Conservation (phyloP, 2,113 vertebrate species). For the Macaca nemestrina region DNA sequence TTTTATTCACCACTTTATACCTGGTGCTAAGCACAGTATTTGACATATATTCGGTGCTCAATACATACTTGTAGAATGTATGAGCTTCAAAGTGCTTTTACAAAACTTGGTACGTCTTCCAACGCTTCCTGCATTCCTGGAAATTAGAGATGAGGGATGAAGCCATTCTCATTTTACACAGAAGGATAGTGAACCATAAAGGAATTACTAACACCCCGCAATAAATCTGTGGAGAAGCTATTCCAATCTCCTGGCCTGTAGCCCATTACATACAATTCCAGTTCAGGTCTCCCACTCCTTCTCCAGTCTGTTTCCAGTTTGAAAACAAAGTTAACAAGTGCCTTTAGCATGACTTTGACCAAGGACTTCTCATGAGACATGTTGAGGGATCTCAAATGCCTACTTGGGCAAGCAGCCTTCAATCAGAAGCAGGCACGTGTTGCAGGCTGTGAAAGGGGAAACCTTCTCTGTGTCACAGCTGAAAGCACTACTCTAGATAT, state of each 20-base stretch:
- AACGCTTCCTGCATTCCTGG: background rate
- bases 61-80: background rate
- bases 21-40: background rate
- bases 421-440: slow-evolving; percentile 66
- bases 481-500: slow-evolving; percentile 82
- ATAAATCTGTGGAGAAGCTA: background rate
- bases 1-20: background rate
- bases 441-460: slow-evolving; percentile 74
- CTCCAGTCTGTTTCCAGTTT: slow-evolving; percentile 39
- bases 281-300: background rate
- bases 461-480: slow-evolving; percentile 82
- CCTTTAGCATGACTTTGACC: slow-evolving; percentile 73
- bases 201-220: background rate
- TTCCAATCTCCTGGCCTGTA: background rate
- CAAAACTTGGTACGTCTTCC: background rate
- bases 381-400: slow-evolving; percentile 46
- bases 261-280: background rate
- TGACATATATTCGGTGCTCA: background rate
- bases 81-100: background rate
- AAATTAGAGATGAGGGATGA: background rate
- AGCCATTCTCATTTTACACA: background rate
- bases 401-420: slow-evolving; percentile 66
- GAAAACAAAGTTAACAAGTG: slow-evolving; percentile 45
- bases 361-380: slow-evolving; percentile 61
- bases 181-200: background rate